phyloP scores from a whole-genome alignment of 2,888 invertebrate species.

The Ceratothoa steindachneri region DNA sequence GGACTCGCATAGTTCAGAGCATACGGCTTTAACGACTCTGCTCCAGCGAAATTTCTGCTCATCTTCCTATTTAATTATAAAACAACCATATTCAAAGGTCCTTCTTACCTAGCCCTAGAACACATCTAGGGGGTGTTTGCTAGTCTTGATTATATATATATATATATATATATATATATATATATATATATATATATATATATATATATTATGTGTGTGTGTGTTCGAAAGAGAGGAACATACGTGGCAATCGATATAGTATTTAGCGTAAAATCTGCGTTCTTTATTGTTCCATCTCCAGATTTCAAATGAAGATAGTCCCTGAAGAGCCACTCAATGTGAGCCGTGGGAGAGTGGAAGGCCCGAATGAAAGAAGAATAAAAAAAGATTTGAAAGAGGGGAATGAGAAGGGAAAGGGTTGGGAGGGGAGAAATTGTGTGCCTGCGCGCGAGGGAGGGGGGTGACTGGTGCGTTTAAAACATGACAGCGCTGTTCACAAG shows the following conservation, averaged over 20 bases:
- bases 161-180: constrained; percentile 15
- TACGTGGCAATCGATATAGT: constrained; percentile 18
- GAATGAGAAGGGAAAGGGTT: neutral
- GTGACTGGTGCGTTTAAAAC: neutral
- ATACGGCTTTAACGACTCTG: too few relatives aligned
- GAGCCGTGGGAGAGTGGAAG: neutral
- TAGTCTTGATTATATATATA: too few relatives aligned
- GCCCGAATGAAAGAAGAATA: neutral
- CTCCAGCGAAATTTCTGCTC: too few relatives aligned
- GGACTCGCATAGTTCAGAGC: too few relatives aligned
- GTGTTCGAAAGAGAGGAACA: neutral
- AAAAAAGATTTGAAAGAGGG: neutral
- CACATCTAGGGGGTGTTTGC: too few relatives aligned
- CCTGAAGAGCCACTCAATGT: constrained; percentile 36
- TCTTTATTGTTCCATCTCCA: constrained; percentile 31
- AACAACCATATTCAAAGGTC: too few relatives aligned
- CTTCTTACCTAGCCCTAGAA: too few relatives aligned
- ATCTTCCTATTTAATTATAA: too few relatives aligned
- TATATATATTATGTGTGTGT: neutral
- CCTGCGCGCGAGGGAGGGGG: neutral
- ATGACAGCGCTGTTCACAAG: neutral
- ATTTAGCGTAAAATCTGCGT: constrained; percentile 41
- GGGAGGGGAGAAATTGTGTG: constrained; percentile 1
- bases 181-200: constrained; percentile 15
- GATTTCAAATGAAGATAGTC: constrained; percentile 43